Evolutionary conservation across 2,888 invertebrate species (phyloP).

Genomic region (Schizaphis graminum): DNA sequence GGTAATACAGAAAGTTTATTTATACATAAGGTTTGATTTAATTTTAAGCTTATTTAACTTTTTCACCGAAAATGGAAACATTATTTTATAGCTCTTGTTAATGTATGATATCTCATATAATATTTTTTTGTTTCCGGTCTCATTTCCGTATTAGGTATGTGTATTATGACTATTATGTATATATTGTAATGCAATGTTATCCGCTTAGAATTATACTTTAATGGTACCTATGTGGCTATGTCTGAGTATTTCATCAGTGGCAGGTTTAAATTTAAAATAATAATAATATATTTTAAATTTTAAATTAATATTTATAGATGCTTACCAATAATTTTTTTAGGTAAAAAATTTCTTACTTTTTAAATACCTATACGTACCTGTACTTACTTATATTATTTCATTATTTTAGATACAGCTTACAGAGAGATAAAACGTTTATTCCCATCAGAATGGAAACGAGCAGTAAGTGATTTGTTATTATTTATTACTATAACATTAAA

Average conservation of each 20-base stretch:
- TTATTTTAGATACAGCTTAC: constrained; percentile 46
- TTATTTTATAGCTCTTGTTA: background rate
- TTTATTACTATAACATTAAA: background rate
- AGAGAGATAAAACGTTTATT: constrained; percentile 49
- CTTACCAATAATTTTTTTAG: background rate
- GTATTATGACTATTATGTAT: background rate
- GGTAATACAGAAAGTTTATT: background rate
- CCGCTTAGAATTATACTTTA: background rate
- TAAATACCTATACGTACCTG: background rate
- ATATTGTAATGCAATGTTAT: background rate
- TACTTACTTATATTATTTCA: background rate
- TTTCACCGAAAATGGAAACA: background rate
- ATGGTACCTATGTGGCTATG: no score
- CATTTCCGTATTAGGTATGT: background rate
- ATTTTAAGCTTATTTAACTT: background rate
- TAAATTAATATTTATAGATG: background rate
- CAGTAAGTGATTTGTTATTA: constrained; percentile 46
- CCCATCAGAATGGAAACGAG: constrained; percentile 57
- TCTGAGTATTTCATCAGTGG: background rate
- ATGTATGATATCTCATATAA: background rate
- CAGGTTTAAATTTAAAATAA: background rate
- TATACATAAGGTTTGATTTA: background rate
- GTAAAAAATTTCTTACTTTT: background rate
- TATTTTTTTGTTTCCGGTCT: background rate
- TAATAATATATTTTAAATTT: background rate